A percentile compares a stretch with the other conserved stretches of the same genome.
These are phyloP conservation scores for Drosophila serrata DNA, from an alignment of 1,140 invertebrate genomes.

Conservation along the genomic window DNA sequence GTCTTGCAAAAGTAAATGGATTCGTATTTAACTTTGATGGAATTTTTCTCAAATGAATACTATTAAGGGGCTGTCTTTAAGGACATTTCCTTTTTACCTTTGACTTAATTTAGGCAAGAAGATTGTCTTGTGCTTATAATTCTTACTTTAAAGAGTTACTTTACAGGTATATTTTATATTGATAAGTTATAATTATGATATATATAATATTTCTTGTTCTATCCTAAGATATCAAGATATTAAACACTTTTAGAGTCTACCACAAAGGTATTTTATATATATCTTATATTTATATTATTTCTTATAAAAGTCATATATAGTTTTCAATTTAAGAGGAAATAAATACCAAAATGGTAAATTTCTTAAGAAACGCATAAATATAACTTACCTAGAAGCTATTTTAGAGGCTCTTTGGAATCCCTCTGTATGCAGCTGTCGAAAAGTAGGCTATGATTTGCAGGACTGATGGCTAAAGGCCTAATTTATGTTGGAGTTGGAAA, in stretches of 20 bases:
- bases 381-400: too few species aligned
- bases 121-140: too few species aligned
- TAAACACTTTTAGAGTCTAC: not conserved
- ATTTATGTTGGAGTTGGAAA: not conserved
- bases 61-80: not conserved
- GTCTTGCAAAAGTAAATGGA: not conserved
- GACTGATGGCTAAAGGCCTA: too few species aligned
- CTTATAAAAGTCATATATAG: not conserved
- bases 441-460: not conserved
- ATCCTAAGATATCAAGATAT: not conserved
- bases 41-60: not conserved
- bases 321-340: too few species aligned
- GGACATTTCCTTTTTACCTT: not conserved
- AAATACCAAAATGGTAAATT: too few species aligned
- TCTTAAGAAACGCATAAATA: too few species aligned
- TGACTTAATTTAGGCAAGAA: not conserved
- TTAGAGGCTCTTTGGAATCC: too few species aligned
- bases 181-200: too few species aligned
- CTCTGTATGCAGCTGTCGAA: not conserved
- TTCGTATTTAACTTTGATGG: constrained; percentile 7
- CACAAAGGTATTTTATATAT: not conserved
- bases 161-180: not conserved
- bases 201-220: too few species aligned
- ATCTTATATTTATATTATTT: too few species aligned
- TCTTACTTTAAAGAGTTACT: not conserved